Percentiles rank a stretch among this genome's conserved stretches.
Conservation (phyloP, 2,113 vertebrate genomes). For the Sapayoa aenigma region DNA sequence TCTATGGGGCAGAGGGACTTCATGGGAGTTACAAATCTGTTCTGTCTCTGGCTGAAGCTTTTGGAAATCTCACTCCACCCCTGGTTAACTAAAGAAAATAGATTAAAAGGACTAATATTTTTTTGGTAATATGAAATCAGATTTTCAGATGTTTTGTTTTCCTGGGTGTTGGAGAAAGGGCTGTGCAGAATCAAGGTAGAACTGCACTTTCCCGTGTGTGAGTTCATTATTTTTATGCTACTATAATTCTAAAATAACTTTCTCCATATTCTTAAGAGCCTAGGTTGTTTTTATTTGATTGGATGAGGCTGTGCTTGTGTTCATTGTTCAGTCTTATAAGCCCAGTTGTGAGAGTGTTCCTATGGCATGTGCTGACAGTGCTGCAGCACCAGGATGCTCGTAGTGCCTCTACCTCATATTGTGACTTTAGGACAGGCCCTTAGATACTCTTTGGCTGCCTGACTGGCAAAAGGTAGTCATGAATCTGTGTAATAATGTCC, state of each 20-base stretch:
- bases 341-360: neutral
- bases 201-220: accelerated
- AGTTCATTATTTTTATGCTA: neutral
- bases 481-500: neutral
- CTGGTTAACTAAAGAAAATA: neutral
- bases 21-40: neutral
- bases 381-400: neutral
- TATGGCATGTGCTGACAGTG: neutral
- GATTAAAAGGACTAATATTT: neutral
- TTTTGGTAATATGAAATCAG: neutral
- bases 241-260: neutral
- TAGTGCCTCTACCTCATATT: neutral
- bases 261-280: neutral
- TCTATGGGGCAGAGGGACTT: neutral
- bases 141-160: neutral
- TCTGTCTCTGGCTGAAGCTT: neutral
- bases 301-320: too few relatives aligned
- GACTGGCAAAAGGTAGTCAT: neutral
- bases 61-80: neutral
- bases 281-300: neutral
- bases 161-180: neutral
- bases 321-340: accelerated
- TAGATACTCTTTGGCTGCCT: neutral
- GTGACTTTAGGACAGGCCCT: neutral
- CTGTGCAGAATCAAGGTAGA: accelerated